These are phyloP conservation scores for Steatocranus sp. DNA, from an alignment of 2,797 vertebrate species.

Conservation along the genomic window DNA sequence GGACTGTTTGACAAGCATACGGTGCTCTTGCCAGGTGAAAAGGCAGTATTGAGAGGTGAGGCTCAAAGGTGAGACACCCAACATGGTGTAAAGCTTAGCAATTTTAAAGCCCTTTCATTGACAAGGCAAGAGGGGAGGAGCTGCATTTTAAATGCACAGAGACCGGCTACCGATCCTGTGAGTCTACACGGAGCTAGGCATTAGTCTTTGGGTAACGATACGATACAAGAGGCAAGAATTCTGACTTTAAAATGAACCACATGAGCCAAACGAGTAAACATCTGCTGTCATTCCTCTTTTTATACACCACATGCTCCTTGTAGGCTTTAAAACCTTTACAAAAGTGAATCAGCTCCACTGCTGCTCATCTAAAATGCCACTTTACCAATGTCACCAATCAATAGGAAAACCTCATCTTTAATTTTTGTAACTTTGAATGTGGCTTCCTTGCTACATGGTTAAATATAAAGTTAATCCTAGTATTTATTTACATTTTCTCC, in stretches of 20 bases:
- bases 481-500: not conserved
- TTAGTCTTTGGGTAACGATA: not conserved
- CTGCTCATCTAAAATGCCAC: not conserved
- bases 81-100: not conserved
- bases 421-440: not conserved
- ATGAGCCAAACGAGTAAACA: not conserved
- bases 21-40: not conserved
- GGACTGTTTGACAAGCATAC: not conserved
- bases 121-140: not conserved
- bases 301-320: not conserved
- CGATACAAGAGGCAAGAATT: not conserved
- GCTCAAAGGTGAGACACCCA: not conserved
- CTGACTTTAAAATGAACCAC: not conserved
- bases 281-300: not conserved
- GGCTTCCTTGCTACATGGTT: not conserved
- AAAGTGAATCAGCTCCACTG: not conserved
- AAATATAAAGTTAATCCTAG: not conserved
- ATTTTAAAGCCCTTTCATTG: not conserved
- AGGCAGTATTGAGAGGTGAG: slow-evolving; percentile 12
- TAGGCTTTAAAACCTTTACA: not conserved
- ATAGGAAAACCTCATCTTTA: not conserved
- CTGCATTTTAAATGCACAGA: not conserved
- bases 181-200: not conserved
- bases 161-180: not conserved
- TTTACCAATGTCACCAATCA: not conserved